These are phyloP conservation scores for Callospermophilus lateralis DNA, from an alignment of 2,113 vertebrate genomes.

Conservation along the genomic window DNA sequence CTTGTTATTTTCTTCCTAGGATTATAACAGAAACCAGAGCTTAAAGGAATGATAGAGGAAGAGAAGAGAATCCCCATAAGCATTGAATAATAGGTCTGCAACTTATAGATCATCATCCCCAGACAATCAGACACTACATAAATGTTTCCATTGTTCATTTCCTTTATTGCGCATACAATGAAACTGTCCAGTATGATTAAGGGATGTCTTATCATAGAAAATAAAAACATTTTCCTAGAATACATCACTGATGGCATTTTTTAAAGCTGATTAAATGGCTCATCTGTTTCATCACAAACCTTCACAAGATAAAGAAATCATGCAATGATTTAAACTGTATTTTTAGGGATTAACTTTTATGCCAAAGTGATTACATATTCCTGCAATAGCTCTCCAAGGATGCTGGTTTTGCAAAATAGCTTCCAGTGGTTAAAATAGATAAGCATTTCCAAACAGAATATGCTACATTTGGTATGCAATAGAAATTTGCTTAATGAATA, in stretches of 20 bases:
- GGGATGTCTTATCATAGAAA: constrained; percentile 71
- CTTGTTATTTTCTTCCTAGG: constrained; percentile 48
- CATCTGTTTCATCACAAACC: constrained; percentile 77
- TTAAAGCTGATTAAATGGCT: constrained; percentile 74
- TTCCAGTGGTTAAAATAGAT: constrained; percentile 63
- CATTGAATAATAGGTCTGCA: constrained; percentile 76
- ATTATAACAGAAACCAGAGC: constrained; percentile 75
- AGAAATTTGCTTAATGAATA: constrained; percentile 34
- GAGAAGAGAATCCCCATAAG: constrained; percentile 75
- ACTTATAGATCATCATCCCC: constrained; percentile 73
- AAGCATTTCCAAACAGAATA: constrained; percentile 49
- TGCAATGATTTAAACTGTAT: constrained; percentile 73
- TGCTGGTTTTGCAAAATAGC: constrained; percentile 67
- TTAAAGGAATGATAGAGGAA: constrained; percentile 68
- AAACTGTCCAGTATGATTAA: constrained; percentile 81
- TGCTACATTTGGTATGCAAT: constrained; percentile 11
- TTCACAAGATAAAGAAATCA: constrained; percentile 75
- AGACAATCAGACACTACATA: constrained; percentile 82
- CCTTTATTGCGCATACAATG: constrained; percentile 75
- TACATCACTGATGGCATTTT: constrained; percentile 64
- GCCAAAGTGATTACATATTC: constrained; percentile 81
- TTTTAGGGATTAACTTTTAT: constrained; percentile 74
- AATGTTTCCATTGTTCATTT: constrained; percentile 85
- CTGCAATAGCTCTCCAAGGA: constrained; percentile 71
- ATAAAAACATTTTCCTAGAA: constrained; percentile 74